Percentiles rank a stretch among this genome's conserved stretches.
phyloP scores from a whole-genome alignment of 1,140 invertebrate genomes.

The Microvelia longipes region DNA sequence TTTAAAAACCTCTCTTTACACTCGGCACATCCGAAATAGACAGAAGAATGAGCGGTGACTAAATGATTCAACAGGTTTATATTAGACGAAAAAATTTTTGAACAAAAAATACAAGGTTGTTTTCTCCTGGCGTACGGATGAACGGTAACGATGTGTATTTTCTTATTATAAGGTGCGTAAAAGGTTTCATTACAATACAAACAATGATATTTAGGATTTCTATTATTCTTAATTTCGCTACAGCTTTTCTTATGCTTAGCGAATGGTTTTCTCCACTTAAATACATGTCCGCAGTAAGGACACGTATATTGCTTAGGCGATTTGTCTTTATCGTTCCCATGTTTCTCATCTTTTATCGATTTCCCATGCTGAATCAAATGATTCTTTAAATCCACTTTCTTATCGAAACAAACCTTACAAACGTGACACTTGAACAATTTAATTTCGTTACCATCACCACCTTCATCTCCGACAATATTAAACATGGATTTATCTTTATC shows the following conservation, averaged over 20 bases:
- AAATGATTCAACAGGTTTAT: conserved; percentile 20
- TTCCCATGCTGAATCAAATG: conserved; percentile 25
- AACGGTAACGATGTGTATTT: conserved; percentile 19
- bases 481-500: conserved; percentile 28
- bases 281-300: conserved; percentile 9
- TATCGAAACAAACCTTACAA: conserved; percentile 29
- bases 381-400: conserved; percentile 25
- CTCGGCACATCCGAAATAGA: conserved; percentile 19
- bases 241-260: conserved; percentile 13
- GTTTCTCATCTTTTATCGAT: no score
- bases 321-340: conserved; percentile 5
- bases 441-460: conserved; percentile 6
- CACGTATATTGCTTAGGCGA: conserved; percentile 10
- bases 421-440: conserved; percentile 31
- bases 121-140: conserved; percentile 20
- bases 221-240: conserved; percentile 3
- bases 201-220: conserved; percentile 13
- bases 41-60: conserved; percentile 13
- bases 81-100: conserved; percentile 15
- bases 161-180: conserved; percentile 13
- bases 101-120: conserved; percentile 21
- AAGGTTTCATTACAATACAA: conserved; percentile 24
- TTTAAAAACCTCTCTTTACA: conserved; percentile 22
- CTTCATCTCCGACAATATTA: conserved; percentile 14
- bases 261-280: conserved; percentile 17